Percentiles rank a stretch among this genome's conserved stretches.
Evolutionary conservation across 2,113 vertebrate species (phyloP).

Genomic region (Coracopsis vasa): DNA sequence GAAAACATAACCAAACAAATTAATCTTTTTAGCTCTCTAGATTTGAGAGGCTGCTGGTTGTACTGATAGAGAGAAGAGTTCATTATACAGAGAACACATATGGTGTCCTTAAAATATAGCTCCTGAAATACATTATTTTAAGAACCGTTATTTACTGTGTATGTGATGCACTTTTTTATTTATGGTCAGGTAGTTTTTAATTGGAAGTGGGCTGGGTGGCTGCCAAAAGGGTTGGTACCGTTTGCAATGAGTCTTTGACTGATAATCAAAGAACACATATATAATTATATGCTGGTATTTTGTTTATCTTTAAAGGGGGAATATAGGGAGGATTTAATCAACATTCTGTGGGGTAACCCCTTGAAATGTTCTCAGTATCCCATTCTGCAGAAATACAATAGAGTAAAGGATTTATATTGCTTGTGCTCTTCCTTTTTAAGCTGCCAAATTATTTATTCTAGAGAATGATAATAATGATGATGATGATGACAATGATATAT

Average conservation of each 20-base stretch:
- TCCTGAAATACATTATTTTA: conserved; percentile 59
- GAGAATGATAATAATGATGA: background rate
- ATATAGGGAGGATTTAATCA: background rate
- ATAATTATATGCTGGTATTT: background rate
- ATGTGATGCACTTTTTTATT: conserved; percentile 69
- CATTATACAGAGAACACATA: conserved; percentile 48
- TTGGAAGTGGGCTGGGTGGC: conserved; percentile 52
- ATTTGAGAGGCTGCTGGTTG: background rate
- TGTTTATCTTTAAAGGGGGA: background rate
- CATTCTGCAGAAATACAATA: background rate
- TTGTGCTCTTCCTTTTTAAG: background rate
- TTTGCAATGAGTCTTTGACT: background rate
- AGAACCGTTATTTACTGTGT: conserved; percentile 67
- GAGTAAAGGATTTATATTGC: background rate
- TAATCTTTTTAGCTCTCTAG: background rate
- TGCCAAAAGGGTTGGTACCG: conserved; percentile 36
- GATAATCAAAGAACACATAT: background rate
- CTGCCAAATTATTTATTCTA: background rate
- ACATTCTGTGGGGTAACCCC: background rate
- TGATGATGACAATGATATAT: background rate
- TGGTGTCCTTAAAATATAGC: conserved; percentile 51
- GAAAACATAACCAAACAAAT: background rate
- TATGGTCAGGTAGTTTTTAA: conserved; percentile 69
- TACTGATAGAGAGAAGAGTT: background rate
- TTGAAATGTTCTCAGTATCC: background rate